These are phyloP conservation scores for Hippocampus abdominalis DNA, from an alignment of 2,113 vertebrate genomes.

Conservation along the genomic window DNA sequence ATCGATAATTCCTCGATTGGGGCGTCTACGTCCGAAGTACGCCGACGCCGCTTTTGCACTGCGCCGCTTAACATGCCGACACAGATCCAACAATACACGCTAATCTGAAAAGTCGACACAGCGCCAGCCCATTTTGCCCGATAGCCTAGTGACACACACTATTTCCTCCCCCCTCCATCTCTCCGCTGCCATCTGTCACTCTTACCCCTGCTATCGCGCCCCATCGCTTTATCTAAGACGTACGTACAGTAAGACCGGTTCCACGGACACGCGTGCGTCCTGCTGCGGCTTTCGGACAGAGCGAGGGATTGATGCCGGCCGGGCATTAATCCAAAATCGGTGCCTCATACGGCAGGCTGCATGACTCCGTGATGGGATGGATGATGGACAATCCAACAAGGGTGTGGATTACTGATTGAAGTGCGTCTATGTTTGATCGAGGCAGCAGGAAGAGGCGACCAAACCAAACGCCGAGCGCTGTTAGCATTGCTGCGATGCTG, in stretches of 20 bases:
- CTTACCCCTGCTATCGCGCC: slow-evolving; percentile 24
- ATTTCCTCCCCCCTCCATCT: slow-evolving; percentile 38
- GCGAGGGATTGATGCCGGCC: slow-evolving; percentile 23
- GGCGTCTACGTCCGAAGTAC: background rate
- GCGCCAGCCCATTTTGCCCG: slow-evolving; percentile 13
- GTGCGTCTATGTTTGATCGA: background rate
- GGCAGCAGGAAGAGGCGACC: background rate
- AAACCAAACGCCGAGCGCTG: too few relatives aligned
- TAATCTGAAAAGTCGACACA: slow-evolving; percentile 17
- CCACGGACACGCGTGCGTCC: slow-evolving; percentile 11
- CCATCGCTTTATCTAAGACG: slow-evolving; percentile 21
- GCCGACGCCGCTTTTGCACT: background rate
- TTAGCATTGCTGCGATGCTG: too few relatives aligned
- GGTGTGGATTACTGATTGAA: background rate
- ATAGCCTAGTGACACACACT: slow-evolving; percentile 54
- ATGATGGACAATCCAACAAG: background rate
- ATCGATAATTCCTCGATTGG: background rate
- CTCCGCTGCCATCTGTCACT: slow-evolving; percentile 53
- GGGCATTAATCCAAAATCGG: slow-evolving; percentile 14
- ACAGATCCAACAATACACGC: slow-evolving; percentile 31
- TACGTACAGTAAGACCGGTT: background rate
- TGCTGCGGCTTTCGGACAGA: slow-evolving; percentile 19
- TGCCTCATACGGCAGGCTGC: background rate
- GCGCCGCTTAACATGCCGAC: slow-evolving; percentile 31
- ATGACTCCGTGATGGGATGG: slow-evolving; percentile 8